Evolutionary conservation across 37 sponge, comb jelly and placozoan species (phyloP), one percentile per base, ranked within the genome.

Genomic region (Cladorhizidae sp.): DNA sequence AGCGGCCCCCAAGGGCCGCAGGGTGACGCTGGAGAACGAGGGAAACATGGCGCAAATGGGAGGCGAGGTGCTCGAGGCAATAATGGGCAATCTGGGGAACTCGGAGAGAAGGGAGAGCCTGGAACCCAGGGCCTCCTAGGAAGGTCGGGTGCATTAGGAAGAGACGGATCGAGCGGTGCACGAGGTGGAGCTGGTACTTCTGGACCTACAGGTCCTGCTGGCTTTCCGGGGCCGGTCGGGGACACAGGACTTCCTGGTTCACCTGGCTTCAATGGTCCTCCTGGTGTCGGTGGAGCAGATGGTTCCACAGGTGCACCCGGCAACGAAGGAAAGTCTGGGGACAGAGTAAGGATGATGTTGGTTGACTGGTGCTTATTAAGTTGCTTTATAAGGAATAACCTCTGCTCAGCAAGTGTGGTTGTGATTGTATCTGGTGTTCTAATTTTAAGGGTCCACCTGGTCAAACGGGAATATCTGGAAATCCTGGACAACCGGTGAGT

Each of bases 91-190:
- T 80, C 85, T 58, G 82, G 82, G 1, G 50, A 2, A 20, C 58
- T 63, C 59, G 82, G 82, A 25, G 64, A 23, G 45, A 81, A 81
- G 35, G 82, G 77, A 36, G 26, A 1, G 1, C 40, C 43, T 40
- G 77, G 77, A 3, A 2, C 11, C 23, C 70, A 85, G 72, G 72
- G 78, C 18, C 31, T 35, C 59, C 64, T 23, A 31, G 90, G 90
- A 32, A 22, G 54, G 18, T 22, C 77, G 0, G 90, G 90, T 0
- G 7, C 36, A 17, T 67, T 77, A 26, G 90, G 90, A 32, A 36
- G 77, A 61, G 77, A 85, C 61, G 90, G 90, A 1, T 81, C 64
- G 52, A 77, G 77, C 85, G 90, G 90, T 39, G 39, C 31, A 3
- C 70, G 68, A 35, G 90, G 90, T 8, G 58, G 37, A 22, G 80